These are phyloP conservation scores for Parascotia fuliginaria DNA, from an alignment of 2,888 invertebrate species.

Conservation along the genomic window DNA sequence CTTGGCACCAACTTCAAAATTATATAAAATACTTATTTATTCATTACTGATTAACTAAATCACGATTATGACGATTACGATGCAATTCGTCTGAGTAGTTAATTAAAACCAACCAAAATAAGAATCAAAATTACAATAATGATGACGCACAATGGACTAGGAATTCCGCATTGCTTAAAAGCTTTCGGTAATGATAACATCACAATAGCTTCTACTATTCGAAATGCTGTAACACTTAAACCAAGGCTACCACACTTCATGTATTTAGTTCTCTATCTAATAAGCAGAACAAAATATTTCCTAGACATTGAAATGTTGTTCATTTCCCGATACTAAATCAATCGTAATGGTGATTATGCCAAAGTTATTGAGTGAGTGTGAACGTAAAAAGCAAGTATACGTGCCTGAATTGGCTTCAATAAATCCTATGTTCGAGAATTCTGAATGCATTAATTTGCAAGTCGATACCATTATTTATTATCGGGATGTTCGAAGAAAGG, in stretches of 20 bases:
- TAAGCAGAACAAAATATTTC: conserved; percentile 56
- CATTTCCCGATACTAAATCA: conserved; percentile 65
- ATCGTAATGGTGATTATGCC: conserved; percentile 57
- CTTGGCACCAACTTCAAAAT: no score
- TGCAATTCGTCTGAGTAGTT: no score
- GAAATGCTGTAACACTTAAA: not conserved
- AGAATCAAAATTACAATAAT: no score
- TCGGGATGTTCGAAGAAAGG: conserved; percentile 15
- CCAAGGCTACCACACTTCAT: conserved; percentile 18
- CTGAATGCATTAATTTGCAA: conserved; percentile 31
- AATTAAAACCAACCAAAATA: no score
- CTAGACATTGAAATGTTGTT: conserved; percentile 60
- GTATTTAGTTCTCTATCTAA: conserved; percentile 40
- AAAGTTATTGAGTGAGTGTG: conserved; percentile 50
- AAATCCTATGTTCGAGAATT: conserved; percentile 34
- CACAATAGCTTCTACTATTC: not conserved
- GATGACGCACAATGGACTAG: conserved; percentile 6
- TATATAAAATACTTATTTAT: no score
- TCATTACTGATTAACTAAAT: no score
- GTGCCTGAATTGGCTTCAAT: conserved; percentile 15
- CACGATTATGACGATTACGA: no score
- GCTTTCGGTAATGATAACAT: not conserved
- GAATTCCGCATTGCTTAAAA: conserved; percentile 3
- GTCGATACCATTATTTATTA: conserved; percentile 24
- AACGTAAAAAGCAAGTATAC: conserved; percentile 11